Percentiles rank a stretch among this genome's conserved stretches.
These are phyloP conservation scores for Lasioglossum marginatum DNA, from an alignment of 2,888 invertebrate species.

Conservation along the genomic window DNA sequence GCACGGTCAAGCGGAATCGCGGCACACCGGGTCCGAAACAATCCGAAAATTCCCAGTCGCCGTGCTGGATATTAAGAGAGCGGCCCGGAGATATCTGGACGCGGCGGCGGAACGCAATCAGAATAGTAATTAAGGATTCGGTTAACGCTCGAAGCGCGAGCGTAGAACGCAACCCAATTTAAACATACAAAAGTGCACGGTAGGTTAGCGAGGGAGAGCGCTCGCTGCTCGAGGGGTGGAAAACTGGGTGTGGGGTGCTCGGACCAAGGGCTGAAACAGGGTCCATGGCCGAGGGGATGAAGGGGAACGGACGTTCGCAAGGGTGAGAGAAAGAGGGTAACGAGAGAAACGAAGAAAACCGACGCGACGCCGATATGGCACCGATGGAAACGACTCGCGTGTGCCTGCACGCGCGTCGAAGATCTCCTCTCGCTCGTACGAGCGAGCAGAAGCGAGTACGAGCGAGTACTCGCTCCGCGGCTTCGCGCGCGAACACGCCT, in stretches of 20 bases:
- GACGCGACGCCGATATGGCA: conserved; percentile 47
- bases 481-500: background rate
- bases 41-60: conserved; percentile 63
- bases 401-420: background rate
- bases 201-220: conserved; percentile 70
- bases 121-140: conserved; percentile 82
- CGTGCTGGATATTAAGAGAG: conserved; percentile 63
- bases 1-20: background rate
- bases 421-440: background rate
- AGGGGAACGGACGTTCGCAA: conserved; percentile 20
- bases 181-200: conserved; percentile 78
- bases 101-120: conserved; percentile 76
- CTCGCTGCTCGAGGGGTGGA: conserved; percentile 37
- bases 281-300: conserved; percentile 33
- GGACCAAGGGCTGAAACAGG: conserved; percentile 10
- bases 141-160: conserved; percentile 78
- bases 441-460: background rate
- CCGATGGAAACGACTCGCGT: conserved; percentile 52
- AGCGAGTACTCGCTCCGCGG: background rate
- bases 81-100: conserved; percentile 63
- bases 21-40: conserved; percentile 14
- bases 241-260: conserved; percentile 35
- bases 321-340: background rate
- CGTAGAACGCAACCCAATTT: conserved; percentile 81
- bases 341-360: background rate